Evolutionary conservation across 2,797 vertebrate genomes (phyloP).

Genomic region (Sylvia borin): DNA sequence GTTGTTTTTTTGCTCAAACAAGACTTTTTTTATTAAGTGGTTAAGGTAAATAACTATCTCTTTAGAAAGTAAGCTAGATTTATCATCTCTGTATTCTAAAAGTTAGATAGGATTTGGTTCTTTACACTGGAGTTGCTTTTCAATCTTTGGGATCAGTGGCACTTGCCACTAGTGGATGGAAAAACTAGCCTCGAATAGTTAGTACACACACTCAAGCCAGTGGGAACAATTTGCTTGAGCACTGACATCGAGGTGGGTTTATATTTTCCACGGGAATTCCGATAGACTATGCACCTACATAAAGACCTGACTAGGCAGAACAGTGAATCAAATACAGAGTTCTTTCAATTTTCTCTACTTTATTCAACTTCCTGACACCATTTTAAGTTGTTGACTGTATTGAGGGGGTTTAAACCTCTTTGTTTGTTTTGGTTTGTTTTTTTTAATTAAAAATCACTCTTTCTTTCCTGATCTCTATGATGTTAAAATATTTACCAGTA

Average conservation of each 20-base stretch:
- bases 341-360: background rate
- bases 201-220: background rate
- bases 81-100: background rate
- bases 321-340: background rate
- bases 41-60: background rate
- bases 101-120: background rate
- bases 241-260: accelerated
- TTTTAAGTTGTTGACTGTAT: background rate
- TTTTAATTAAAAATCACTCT: background rate
- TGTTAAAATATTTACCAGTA: background rate
- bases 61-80: background rate
- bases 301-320: background rate
- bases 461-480: background rate
- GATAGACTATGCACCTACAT: background rate
- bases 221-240: background rate
- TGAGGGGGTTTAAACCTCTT: accelerated
- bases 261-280: background rate
- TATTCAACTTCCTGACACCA: background rate
- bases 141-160: background rate
- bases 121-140: background rate
- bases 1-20: background rate
- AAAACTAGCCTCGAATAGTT: background rate
- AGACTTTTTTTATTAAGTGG: background rate
- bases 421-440: accelerated
- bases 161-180: background rate